phyloP scores from a whole-genome alignment of 2,113 vertebrate genomes.

The Madoqua kirkii region DNA sequence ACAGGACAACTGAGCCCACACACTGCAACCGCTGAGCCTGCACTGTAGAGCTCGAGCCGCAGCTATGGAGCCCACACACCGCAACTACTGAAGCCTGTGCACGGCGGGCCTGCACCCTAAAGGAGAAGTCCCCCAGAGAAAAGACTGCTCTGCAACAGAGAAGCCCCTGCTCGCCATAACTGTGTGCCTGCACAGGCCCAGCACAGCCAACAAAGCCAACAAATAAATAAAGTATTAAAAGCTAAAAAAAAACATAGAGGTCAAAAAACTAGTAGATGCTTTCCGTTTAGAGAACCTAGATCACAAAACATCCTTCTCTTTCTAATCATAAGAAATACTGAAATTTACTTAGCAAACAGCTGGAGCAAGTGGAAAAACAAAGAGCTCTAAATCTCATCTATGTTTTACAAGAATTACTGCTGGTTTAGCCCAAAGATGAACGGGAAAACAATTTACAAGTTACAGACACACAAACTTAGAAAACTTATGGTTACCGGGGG shows the following conservation, averaged over 20 bases:
- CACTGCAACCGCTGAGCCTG: not conserved
- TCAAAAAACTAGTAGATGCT: not conserved
- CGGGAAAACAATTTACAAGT: not conserved
- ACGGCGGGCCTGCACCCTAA: rapidly evolving
- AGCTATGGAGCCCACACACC: not conserved
- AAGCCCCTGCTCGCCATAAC: not conserved
- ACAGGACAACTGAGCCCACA: not conserved
- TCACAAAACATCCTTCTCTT: not conserved
- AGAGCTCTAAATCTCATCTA: not conserved
- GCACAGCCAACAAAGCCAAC: not conserved
- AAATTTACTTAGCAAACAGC: not conserved
- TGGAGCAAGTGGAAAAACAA: not conserved
- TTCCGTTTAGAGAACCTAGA: not conserved
- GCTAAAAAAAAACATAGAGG: not conserved
- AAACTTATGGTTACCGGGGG: not conserved
- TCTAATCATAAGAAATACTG: not conserved
- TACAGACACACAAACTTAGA: not conserved
- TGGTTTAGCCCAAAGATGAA: not conserved
- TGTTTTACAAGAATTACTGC: not conserved
- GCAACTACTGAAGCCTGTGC: not conserved
- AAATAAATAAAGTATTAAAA: not conserved
- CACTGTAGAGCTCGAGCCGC: too few relatives aligned
- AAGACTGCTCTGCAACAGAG: rapidly evolving
- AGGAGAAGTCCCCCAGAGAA: not conserved
- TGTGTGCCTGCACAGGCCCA: not conserved